Conservation (phyloP, 2,888 invertebrate genomes). For the Papilio elwesi region DNA sequence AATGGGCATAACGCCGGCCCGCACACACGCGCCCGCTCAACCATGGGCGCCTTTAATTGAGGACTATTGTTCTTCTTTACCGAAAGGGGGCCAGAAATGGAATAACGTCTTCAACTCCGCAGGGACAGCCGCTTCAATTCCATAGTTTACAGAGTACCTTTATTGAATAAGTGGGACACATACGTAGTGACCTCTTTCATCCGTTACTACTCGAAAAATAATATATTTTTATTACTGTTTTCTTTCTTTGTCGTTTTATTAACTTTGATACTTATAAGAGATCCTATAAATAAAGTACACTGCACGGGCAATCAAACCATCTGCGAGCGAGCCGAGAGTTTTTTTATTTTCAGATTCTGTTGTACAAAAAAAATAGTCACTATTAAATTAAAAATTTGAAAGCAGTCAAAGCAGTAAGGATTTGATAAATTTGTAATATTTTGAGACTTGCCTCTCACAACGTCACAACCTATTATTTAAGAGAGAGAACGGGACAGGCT, state of each 20-base stretch:
- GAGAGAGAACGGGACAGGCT: too few relatives aligned
- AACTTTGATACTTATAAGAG: neutral
- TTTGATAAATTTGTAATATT: too few relatives aligned
- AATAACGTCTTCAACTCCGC: constrained; percentile 33
- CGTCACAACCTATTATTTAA: too few relatives aligned
- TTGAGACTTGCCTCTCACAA: too few relatives aligned
- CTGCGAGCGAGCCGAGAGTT: too few relatives aligned
- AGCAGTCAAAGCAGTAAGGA: too few relatives aligned
- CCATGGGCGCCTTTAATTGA: constrained; percentile 49
- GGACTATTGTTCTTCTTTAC: constrained; percentile 66
- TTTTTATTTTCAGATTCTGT: too few relatives aligned
- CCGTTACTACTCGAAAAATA: constrained; percentile 26
- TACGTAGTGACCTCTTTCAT: constrained; percentile 30
- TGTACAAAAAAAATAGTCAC: too few relatives aligned
- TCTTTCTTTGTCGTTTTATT: constrained; percentile 11
- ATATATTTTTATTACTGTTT: constrained; percentile 12
- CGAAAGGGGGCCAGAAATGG: constrained; percentile 44
- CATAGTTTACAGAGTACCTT: constrained; percentile 40
- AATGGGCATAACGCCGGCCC: constrained; percentile 65
- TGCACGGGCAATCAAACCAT: too few relatives aligned
- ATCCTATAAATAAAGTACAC: neutral
- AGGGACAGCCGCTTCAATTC: constrained; percentile 34
- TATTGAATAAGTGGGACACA: constrained; percentile 41
- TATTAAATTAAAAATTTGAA: too few relatives aligned
- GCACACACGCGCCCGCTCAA: constrained; percentile 49